These are phyloP conservation scores for Umimayanthus chanpuru DNA, from an alignment of 92 coral and sea anemone genomes.

Conservation along the genomic window DNA sequence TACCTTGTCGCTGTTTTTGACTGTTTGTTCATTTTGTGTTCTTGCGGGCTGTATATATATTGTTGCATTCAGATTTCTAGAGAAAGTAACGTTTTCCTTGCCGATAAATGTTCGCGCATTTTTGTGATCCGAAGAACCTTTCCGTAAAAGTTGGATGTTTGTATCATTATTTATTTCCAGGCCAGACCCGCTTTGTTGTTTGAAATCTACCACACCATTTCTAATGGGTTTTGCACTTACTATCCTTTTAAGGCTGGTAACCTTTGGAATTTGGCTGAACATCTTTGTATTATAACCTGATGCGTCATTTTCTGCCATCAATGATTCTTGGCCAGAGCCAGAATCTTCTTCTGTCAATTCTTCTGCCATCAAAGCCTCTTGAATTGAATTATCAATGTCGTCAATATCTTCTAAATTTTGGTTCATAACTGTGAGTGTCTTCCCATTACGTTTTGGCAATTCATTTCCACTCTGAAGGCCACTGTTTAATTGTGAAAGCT, in stretches of 20 bases:
- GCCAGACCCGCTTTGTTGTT: not conserved
- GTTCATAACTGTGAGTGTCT: not conserved
- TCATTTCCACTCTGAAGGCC: not conserved
- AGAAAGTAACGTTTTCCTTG: not conserved
- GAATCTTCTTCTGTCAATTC: not conserved
- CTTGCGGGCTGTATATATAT: not conserved
- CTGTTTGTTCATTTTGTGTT: not conserved
- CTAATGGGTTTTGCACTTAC: not conserved
- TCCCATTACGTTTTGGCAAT: not conserved
- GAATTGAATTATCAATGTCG: not conserved
- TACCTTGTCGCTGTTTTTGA: not conserved
- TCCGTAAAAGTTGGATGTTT: not conserved
- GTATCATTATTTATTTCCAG: not conserved
- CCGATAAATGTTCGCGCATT: not conserved
- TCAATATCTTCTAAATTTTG: not conserved
- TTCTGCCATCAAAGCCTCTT: conserved; percentile 9
- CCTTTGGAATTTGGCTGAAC: not conserved
- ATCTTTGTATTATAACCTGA: not conserved
- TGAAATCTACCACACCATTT: not conserved
- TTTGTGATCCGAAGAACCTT: not conserved
- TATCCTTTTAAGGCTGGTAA: not conserved
- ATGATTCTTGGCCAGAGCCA: not conserved
- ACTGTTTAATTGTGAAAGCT: not conserved
- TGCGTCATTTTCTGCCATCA: not conserved
- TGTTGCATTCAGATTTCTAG: not conserved